Evolutionary conservation across 2,797 vertebrate genomes (phyloP), one percentile per base, ranked within the genome.

Genomic region (Pipistrellus pipistrellus): DNA sequence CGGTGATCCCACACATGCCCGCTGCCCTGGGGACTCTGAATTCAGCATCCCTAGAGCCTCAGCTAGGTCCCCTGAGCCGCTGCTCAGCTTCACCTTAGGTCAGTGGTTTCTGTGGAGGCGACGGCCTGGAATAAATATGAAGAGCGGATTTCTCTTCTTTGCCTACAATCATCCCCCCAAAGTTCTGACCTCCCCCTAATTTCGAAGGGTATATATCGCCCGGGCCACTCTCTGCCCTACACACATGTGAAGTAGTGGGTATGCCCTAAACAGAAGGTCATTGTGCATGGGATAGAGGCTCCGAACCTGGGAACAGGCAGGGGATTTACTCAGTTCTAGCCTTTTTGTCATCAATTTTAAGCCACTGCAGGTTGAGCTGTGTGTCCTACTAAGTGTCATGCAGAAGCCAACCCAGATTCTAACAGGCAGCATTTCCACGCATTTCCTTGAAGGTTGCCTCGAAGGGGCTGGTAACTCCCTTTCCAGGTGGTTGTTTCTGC

Each of bases 1-100:
- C 0, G 6, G 87, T 0, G 0, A 8, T 23, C 32, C 77, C 51
- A 72, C 48, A 2, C 12, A n/a, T 1, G 6, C 12, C 4, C 0
- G 0, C 78, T 25, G 35, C 8, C 8, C 46, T 27, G 0, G 3
- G 46, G 66, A 23, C 13, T 78, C 46, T 8, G 59, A 32, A 8
- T 48, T 78, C 76, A 9, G 2, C 32, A 9, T 2, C 48, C 66
- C 12, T 4, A 6, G 48, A 72, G 13, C 17, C 25, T 59, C 21
- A 5, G 4, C 66, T 46, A 25, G 27, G 18, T 72, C 9, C 38
- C 12, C 6, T 0, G 12, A n/a, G 55, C 41, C 4, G 20, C 80
- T 25, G 15, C 57, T 66, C n/a, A 2, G 46, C n/a, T 25, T 76
- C 48, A 8, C 41, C 1, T 27, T 14, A 15, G 18, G 4, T 69